Evolutionary conservation across 2,797 vertebrate species (phyloP), one percentile per base, ranked within the genome.

Genomic region (Coreius guichenoti): DNA sequence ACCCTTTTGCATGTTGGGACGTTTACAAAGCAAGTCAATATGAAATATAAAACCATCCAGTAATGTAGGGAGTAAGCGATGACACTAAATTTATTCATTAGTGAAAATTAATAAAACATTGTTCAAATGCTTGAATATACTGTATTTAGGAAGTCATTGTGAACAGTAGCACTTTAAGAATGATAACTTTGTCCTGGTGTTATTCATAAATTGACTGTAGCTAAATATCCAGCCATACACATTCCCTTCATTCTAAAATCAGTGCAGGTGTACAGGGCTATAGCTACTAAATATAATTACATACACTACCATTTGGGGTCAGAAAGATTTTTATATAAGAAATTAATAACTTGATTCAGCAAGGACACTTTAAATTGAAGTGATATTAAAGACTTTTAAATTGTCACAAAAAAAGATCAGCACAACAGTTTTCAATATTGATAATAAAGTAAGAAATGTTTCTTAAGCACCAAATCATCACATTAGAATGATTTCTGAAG

Each of bases 21-120:
- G 47, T 36, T 87, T 61, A 86, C 45, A 82, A 23, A 73, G 80
- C 54, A 83, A 61, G 61, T 84, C 13, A 79, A 65, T n/a, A 39
- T 79, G 33, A 31, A n/a, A 36, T 39, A n/a, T 16, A 39, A 56
- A 61, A 72, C 68, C n/a, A 81, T 19, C 36, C 36, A 26, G 33
- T 58, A 29, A 81, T n/a, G n/a, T 72, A 54, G 31, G 33, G 29
- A 69, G 45, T 5, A 75, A 75, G 70, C 1, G 45, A 39, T 80
- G 39, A 74, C 16, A 56, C 21, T 29, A 12, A 43, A 58, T 26
- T 1, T 19, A 45, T 43, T 72, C 23, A 81, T 81, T 39, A 69
- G 21, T 47, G 21, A 16, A 80, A 80, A 26, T 45, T 5, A 45
- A 67, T 31, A 49, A 47, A 65, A 80, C 61, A 67, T 65, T 8